Conservation (phyloP, 2,113 vertebrate genomes). For the Pedionomus torquatus region DNA sequence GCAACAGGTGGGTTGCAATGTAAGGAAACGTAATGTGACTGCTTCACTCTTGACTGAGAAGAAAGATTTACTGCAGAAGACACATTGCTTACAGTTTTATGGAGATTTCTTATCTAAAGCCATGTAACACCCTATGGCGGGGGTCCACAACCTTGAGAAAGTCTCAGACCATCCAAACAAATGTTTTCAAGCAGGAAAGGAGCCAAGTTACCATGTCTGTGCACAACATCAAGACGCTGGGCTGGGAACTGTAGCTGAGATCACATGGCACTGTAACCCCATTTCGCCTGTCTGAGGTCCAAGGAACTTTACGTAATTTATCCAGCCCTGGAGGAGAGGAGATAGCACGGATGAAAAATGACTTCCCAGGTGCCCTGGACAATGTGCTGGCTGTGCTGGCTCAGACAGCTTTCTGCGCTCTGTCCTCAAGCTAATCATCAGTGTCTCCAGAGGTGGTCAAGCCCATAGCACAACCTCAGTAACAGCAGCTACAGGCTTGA, state of each 20-base stretch:
- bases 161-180: slow-evolving; percentile 36
- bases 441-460: neutral
- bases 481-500: neutral
- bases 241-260: slow-evolving; percentile 26
- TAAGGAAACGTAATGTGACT: slow-evolving; percentile 28
- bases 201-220: slow-evolving; percentile 39
- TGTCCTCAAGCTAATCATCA: neutral
- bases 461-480: neutral
- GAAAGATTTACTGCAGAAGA: slow-evolving; percentile 63
- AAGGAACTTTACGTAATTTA: slow-evolving; percentile 14
- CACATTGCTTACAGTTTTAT: slow-evolving; percentile 58
- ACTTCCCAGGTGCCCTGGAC: slow-evolving; percentile 41
- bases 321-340: neutral
- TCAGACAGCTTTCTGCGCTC: neutral
- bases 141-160: slow-evolving; percentile 17
- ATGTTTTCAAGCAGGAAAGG: slow-evolving; percentile 14
- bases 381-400: neutral
- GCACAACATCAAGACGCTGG: neutral
- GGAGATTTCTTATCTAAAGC: slow-evolving; percentile 70
- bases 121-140: slow-evolving; percentile 49
- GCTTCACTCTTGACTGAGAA: slow-evolving; percentile 5
- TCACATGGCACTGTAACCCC: neutral
- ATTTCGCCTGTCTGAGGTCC: neutral
- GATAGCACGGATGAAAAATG: neutral
- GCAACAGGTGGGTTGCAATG: slow-evolving; percentile 66